A percentile compares a stretch with the other conserved stretches of the same genome.
phyloP scores from a whole-genome alignment of 37 sponge, comb jelly and placozoan genomes.

The Oopsacas minuta region DNA sequence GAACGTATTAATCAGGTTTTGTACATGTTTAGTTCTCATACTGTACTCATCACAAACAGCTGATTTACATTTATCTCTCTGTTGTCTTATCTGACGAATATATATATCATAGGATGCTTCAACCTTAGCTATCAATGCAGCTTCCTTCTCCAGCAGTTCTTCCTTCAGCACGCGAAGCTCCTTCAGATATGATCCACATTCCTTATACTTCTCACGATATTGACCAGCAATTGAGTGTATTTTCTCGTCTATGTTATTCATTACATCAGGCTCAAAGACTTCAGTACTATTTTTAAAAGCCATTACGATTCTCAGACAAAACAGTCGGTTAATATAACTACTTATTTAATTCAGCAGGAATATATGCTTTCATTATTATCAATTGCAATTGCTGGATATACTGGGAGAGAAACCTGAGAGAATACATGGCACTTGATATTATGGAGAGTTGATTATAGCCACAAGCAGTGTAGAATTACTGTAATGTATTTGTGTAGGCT shows the following conservation, averaged over 20 bases:
- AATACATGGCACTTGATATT: too few species aligned
- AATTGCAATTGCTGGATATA: too few species aligned
- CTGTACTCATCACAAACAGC: neutral
- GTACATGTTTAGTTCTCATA: neutral
- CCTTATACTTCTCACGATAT: neutral
- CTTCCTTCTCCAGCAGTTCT: neutral
- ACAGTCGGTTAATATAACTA: too few species aligned
- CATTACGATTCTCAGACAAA: too few species aligned
- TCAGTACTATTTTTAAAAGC: neutral
- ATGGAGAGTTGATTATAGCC: too few species aligned
- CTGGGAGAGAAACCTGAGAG: too few species aligned
- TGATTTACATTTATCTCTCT: neutral
- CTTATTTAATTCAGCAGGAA: too few species aligned
- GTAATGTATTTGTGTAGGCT: too few species aligned
- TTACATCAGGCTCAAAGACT: neutral
- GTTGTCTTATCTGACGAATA: neutral
- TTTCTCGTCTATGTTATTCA: neutral
- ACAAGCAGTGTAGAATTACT: too few species aligned
- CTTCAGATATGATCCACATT: neutral
- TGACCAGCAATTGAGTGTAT: neutral
- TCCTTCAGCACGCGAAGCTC: neutral
- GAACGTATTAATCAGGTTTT: neutral
- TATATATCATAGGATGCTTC: neutral
- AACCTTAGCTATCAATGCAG: neutral
- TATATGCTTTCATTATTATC: too few species aligned